A percentile compares a stretch with the other conserved stretches of the same genome.
Conservation (phyloP, 2,113 vertebrate genomes). For the Conger conger region DNA sequence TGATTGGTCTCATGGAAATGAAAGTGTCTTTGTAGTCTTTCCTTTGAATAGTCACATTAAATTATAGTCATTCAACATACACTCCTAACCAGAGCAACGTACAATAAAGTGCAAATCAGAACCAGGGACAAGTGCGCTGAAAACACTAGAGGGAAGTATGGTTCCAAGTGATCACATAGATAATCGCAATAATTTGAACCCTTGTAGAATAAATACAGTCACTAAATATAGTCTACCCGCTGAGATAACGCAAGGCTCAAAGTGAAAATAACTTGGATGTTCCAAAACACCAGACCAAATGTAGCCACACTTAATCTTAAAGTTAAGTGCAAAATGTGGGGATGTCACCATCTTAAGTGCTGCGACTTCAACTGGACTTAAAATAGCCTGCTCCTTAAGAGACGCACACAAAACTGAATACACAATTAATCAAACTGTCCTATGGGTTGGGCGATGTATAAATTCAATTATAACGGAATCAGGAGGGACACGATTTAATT, state of each 20-base stretch:
- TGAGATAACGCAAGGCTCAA: slow-evolving; percentile 35
- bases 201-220: too few species aligned
- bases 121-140: too few species aligned
- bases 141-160: too few species aligned
- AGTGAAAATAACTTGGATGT: slow-evolving; percentile 39
- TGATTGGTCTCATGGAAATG: slow-evolving; percentile 4
- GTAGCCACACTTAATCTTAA: slow-evolving; percentile 42
- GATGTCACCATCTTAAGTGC: slow-evolving; percentile 21
- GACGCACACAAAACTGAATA: not conserved
- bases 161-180: too few species aligned
- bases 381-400: slow-evolving; percentile 31
- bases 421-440: not conserved
- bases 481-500: slow-evolving; percentile 32
- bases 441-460: not conserved
- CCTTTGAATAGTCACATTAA: slow-evolving; percentile 32
- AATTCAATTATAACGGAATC: slow-evolving; percentile 1
- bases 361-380: slow-evolving; percentile 37
- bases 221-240: slow-evolving; percentile 21
- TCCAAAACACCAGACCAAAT: slow-evolving; percentile 54
- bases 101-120: too few species aligned
- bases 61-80: too few species aligned
- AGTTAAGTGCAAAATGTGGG: slow-evolving; percentile 22
- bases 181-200: too few species aligned
- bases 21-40: slow-evolving; percentile 26
- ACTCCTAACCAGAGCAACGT: too few species aligned